Conservation (phyloP, 2,888 invertebrate species). For the Ecliptopera silaceata region DNA sequence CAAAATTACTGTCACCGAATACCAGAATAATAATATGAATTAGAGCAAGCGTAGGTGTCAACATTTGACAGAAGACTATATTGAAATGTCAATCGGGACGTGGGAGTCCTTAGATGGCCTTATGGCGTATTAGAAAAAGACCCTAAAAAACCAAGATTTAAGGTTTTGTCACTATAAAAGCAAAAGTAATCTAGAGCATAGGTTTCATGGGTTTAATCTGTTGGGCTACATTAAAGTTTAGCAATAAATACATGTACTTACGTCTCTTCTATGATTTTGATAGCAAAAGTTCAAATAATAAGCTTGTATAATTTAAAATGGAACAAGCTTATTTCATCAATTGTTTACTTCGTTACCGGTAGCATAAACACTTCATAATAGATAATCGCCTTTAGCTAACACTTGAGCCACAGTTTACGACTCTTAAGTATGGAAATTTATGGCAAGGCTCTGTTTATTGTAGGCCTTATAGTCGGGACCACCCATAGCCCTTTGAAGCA, state of each 20-base stretch:
- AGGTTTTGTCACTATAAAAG: background rate
- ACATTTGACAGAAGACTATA: conserved; percentile 10
- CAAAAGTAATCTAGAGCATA: too few species aligned
- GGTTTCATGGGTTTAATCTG: too few species aligned
- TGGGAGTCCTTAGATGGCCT: conserved; percentile 44
- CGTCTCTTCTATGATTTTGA: too few species aligned
- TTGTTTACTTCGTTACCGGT: background rate
- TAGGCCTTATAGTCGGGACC: conserved; percentile 48
- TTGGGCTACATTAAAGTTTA: too few species aligned
- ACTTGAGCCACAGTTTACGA: conserved; percentile 45
- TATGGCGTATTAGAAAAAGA: conserved; percentile 37
- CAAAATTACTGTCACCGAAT: background rate
- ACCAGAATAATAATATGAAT: conserved; percentile 3
- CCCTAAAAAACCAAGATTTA: background rate
- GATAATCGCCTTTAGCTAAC: conserved; percentile 32
- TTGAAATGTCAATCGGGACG: conserved; percentile 26
- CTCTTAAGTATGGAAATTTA: conserved; percentile 67
- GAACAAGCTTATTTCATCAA: too few species aligned
- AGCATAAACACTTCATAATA: conserved; percentile 12
- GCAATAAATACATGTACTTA: too few species aligned
- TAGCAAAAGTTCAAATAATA: too few species aligned
- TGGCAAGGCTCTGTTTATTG: conserved; percentile 61
- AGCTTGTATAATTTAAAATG: background rate
- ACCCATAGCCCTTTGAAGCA: conserved; percentile 42
- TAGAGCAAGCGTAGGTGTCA: conserved; percentile 17